Evolutionary conservation across 2,113 vertebrate species (phyloP).

Genomic region (Gymnorhina tibicen): DNA sequence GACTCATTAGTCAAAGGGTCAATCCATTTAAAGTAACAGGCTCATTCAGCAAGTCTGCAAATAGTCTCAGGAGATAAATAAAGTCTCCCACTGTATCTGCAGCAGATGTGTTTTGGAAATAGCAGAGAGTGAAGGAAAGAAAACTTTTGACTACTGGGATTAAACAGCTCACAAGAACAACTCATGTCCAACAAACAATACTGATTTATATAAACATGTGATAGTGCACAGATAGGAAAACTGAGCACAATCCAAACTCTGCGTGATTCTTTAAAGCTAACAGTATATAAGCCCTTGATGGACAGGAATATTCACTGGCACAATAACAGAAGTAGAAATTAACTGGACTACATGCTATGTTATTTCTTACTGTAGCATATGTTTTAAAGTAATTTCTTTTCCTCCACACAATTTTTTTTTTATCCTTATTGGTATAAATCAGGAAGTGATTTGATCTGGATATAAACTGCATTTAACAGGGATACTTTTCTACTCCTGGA

Average conservation of each 20-base stretch:
- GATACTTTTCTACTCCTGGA: background rate
- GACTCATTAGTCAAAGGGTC: conserved; percentile 37
- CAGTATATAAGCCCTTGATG: background rate
- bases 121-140: background rate
- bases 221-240: background rate
- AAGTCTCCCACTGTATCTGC: background rate
- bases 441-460: background rate
- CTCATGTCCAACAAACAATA: background rate
- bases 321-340: background rate
- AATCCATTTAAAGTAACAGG: conserved; percentile 39
- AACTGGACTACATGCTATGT: background rate
- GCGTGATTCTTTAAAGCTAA: background rate
- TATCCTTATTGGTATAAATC: background rate
- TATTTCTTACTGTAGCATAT: background rate
- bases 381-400: background rate
- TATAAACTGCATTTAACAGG: background rate
- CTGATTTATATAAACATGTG: background rate
- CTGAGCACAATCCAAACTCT: background rate
- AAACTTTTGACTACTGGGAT: background rate
- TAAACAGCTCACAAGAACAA: background rate
- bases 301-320: background rate
- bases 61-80: background rate
- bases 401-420: background rate
- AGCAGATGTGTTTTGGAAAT: conserved; percentile 7
- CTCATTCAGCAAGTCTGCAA: conserved; percentile 22